phyloP scores from a whole-genome alignment of 2,888 invertebrate genomes.

The Sycophila texana region DNA sequence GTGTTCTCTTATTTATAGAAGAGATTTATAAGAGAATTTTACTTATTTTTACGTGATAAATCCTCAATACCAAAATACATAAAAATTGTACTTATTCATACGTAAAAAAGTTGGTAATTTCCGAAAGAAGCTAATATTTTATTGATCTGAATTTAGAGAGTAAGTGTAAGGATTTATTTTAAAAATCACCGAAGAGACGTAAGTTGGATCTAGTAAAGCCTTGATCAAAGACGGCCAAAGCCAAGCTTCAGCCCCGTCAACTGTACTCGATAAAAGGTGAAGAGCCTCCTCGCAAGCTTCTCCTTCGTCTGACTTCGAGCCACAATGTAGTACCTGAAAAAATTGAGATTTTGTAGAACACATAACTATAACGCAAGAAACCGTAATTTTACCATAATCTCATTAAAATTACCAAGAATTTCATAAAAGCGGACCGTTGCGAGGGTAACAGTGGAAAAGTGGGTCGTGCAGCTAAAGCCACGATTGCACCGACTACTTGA shows the following conservation, averaged over 20 bases:
- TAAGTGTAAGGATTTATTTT: not conserved
- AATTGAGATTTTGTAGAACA: conserved; percentile 11
- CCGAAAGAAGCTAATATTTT: no score
- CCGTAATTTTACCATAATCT: not conserved
- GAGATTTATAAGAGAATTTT: no score
- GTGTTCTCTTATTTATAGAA: no score
- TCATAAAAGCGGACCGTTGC: conserved; percentile 67
- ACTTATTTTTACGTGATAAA: no score
- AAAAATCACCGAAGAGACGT: conserved; percentile 62
- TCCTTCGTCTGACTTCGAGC: conserved; percentile 63
- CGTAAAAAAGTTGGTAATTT: no score
- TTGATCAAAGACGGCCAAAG: conserved; percentile 70
- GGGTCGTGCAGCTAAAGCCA: conserved; percentile 69
- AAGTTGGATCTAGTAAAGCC: conserved; percentile 65
- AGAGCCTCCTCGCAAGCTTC: conserved; percentile 70
- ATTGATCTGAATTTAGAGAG: not conserved
- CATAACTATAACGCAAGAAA: conserved; percentile 6
- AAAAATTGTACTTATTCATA: no score
- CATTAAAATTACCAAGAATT: conserved; percentile 65
- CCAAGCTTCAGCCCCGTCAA: conserved; percentile 70
- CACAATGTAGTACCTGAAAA: conserved; percentile 62
- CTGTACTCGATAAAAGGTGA: conserved; percentile 70
- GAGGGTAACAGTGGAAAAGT: conserved; percentile 68
- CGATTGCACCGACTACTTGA: conserved; percentile 69
- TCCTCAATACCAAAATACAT: no score